phyloP scores from a whole-genome alignment of 1,140 invertebrate genomes.

The Pachypeltis micranthus region DNA sequence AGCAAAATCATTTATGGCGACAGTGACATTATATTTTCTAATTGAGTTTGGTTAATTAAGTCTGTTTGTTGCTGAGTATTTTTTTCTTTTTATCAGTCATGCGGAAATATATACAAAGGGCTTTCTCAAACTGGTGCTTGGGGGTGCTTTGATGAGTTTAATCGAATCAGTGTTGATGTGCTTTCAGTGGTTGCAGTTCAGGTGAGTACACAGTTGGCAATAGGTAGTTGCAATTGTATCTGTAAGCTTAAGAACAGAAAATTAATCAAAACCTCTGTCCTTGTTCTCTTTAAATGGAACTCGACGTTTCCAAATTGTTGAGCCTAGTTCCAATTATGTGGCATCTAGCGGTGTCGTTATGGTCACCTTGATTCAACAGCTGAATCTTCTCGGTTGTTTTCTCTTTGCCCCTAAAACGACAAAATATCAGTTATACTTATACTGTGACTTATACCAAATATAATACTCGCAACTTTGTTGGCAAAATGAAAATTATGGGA shows the following conservation, averaged over 20 bases:
- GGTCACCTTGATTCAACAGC: background rate
- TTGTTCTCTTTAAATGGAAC: background rate
- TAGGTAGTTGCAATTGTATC: background rate
- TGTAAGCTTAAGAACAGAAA: no score
- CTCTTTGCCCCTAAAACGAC: no score
- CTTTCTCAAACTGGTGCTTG: constrained; percentile 83
- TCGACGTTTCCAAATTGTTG: background rate
- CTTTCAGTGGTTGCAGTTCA: constrained; percentile 85
- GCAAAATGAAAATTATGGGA: no score
- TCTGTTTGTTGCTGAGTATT: background rate
- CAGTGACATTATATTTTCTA: background rate
- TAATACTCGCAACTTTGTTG: no score
- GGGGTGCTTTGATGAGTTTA: constrained; percentile 94
- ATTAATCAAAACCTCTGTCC: background rate
- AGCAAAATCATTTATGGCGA: background rate
- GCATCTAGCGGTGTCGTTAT: background rate
- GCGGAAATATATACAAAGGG: constrained; percentile 85
- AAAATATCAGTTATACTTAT: no score
- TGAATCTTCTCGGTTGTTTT: no score
- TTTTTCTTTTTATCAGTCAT: constrained; percentile 43
- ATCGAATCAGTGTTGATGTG: constrained; percentile 84
- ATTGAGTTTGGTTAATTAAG: background rate
- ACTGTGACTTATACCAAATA: no score
- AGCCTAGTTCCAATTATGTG: background rate
- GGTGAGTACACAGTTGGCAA: constrained; percentile 15